Evolutionary conservation across 1,140 invertebrate species (phyloP).

Genomic region (Xylocopa sonorina): DNA sequence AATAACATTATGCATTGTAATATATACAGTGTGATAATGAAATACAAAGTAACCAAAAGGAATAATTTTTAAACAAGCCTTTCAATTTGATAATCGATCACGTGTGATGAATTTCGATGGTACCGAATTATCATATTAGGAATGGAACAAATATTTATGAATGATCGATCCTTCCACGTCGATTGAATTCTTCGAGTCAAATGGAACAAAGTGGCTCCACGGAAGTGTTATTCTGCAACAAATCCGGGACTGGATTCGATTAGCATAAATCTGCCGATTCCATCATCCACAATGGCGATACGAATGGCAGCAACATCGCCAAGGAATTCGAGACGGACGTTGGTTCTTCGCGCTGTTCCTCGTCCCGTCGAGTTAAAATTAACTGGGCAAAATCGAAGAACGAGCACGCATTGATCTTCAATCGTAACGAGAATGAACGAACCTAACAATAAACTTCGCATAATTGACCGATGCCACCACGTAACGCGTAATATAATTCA

Average conservation of each 20-base stretch:
- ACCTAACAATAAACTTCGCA: neutral
- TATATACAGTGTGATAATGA: no score
- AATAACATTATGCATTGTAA: no score
- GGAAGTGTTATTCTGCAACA: neutral
- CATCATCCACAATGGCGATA: neutral
- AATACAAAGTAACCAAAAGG: no score
- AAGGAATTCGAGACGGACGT: slow-evolving; percentile 6
- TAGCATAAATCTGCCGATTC: neutral
- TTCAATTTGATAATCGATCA: no score
- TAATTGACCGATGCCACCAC: neutral
- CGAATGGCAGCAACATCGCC: neutral
- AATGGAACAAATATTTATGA: neutral
- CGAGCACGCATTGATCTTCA: neutral
- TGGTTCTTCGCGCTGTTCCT: no score
- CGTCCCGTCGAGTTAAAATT: no score
- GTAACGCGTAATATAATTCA: neutral
- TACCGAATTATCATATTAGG: no score
- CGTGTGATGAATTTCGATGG: no score
- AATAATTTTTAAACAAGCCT: no score
- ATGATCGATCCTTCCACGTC: neutral
- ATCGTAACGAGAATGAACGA: neutral
- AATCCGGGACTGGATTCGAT: neutral
- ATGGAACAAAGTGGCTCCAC: no score
- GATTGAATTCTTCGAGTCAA: no score
- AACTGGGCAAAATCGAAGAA: neutral